Evolutionary conservation across 2,888 invertebrate genomes (phyloP).

Genomic region (Cheilosia soror): DNA sequence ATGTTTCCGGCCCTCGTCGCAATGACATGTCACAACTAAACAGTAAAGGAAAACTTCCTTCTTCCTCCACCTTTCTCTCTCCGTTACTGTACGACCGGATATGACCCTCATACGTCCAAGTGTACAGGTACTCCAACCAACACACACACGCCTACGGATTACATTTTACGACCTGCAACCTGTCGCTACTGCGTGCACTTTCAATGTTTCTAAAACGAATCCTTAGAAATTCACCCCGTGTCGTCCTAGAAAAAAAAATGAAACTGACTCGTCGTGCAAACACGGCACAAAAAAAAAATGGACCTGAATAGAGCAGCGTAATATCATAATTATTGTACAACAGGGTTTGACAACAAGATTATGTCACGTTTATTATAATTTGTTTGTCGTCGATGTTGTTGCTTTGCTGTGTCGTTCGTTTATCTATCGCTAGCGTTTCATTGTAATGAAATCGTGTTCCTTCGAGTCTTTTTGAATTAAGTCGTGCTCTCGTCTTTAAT

Average conservation of each 20-base stretch:
- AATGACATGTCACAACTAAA: constrained; percentile 37
- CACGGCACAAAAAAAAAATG: not conserved
- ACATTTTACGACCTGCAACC: constrained; percentile 16
- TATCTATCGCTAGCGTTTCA: constrained; percentile 37
- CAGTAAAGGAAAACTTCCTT: constrained; percentile 8
- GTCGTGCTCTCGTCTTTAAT: constrained; percentile 19
- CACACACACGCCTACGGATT: not conserved
- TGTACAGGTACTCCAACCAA: not conserved
- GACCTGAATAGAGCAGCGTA: constrained; percentile 25
- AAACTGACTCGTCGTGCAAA: constrained; percentile 40
- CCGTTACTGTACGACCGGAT: constrained; percentile 1
- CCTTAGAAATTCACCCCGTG: constrained; percentile 49
- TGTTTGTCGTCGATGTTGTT: constrained; percentile 49
- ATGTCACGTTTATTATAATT: constrained; percentile 70
- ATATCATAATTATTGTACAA: constrained; percentile 57
- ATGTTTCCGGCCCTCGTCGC: constrained; percentile 34
- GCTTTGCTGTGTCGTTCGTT: constrained; percentile 18
- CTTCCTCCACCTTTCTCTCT: not conserved
- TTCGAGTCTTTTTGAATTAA: constrained; percentile 45
- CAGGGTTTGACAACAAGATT: constrained; percentile 64
- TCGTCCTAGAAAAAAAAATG: constrained; percentile 23
- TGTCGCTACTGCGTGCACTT: constrained; percentile 58
- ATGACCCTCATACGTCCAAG: constrained; percentile 4
- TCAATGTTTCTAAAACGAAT: constrained; percentile 53
- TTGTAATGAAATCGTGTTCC: constrained; percentile 63